phyloP scores from a whole-genome alignment of 2,113 vertebrate genomes.

The Erpornis zantholeuca region DNA sequence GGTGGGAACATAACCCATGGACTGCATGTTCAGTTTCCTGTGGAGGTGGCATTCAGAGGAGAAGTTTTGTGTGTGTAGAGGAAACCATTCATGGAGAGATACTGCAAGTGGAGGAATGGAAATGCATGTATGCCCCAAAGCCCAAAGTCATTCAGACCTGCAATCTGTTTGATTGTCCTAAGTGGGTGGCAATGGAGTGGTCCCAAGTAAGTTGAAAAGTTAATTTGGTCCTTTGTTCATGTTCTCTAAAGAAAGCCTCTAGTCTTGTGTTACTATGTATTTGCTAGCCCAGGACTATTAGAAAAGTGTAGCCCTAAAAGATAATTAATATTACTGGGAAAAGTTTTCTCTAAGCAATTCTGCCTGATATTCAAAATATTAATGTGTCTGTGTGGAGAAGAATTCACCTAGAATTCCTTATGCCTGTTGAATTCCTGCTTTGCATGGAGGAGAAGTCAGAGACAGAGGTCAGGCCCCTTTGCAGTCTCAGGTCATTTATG shows the following conservation, averaged over 20 bases:
- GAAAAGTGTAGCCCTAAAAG: neutral
- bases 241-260: neutral
- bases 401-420: neutral
- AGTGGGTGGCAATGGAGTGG: constrained; percentile 95
- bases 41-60: constrained; percentile 87
- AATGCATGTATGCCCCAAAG: constrained; percentile 88
- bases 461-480: neutral
- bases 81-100: constrained; percentile 86
- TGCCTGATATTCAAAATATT: neutral
- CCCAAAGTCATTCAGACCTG: constrained; percentile 84
- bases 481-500: neutral
- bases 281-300: neutral
- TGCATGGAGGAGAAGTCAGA: neutral
- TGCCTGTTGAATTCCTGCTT: neutral
- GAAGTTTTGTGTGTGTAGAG: constrained; percentile 88
- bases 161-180: constrained; percentile 88
- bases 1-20: constrained; percentile 95
- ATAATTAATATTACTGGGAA: neutral
- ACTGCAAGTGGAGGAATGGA: constrained; percentile 90
- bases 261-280: neutral
- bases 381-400: neutral
- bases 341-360: neutral
- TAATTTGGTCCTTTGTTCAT: neutral
- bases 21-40: constrained; percentile 90
- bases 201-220: constrained; percentile 84